Base-by-base conservation (phyloP, 2,888 invertebrate genomes). In the Lithophane leautieri region DNA sequence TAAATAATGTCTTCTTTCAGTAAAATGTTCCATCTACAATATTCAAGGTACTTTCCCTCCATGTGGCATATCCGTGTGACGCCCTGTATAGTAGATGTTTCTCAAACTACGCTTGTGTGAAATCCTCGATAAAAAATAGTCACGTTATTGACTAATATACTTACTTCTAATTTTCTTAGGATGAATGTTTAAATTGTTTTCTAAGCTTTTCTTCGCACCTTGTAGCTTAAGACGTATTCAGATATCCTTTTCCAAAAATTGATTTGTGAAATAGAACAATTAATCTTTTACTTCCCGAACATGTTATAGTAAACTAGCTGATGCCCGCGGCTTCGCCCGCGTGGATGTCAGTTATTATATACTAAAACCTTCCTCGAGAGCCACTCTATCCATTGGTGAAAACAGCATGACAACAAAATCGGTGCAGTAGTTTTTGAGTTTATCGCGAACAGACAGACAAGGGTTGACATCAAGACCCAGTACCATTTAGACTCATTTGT, bases 401-500 rank as follows among this genome's bases (percentile, higher is more conserved):
- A n/a, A n/a, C n/a, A n/a, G n/a, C n/a, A n/a, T n/a, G n/a, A n/a
- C n/a, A n/a, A n/a, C n/a, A n/a, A n/a, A n/a, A n/a, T n/a, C n/a
- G n/a, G n/a, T n/a, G n/a, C n/a, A n/a, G n/a, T n/a, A n/a, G n/a
- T n/a, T n/a, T n/a, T n/a, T n/a, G n/a, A n/a, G n/a, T n/a, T n/a
- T n/a, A n/a, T n/a, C n/a, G n/a, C n/a, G n/a, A n/a, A n/a, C n/a
- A n/a, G n/a, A n/a, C n/a, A n/a, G n/a, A n/a, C n/a, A n/a, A n/a
- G 70, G 60, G 52, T 76, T 69, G 8, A 34, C 4, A 63, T 65
- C 50, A 19, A 28, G 12, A 34, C 58, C 77, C 50, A 25, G 19
- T 47, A 70, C 50, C 44, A 54, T 78, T 60, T 78, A 78, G 58
- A 54, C n/a, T 25, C 78, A 71, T 71, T 65, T 71, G 50, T 78